These are phyloP conservation scores for Bos javanicus DNA, from an alignment of 2,113 vertebrate genomes.

Conservation along the genomic window DNA sequence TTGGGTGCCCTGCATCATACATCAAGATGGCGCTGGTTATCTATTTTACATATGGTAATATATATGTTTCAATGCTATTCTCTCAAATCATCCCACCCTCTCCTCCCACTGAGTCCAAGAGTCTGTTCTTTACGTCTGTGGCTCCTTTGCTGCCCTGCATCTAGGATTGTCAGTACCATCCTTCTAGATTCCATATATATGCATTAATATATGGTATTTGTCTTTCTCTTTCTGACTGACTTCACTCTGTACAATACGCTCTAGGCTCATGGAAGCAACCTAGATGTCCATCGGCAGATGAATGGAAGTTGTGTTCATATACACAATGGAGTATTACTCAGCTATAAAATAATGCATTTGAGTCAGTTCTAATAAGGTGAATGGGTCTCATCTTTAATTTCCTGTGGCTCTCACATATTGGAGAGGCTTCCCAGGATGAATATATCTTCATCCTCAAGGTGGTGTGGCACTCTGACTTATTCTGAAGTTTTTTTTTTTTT, in stretches of 20 bases:
- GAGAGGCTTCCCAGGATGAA: neutral
- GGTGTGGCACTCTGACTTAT: neutral
- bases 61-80: neutral
- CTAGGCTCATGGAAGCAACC: neutral
- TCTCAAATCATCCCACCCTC: neutral
- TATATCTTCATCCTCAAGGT: fast-evolving
- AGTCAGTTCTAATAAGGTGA: neutral
- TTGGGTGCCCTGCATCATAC: neutral
- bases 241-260: neutral
- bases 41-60: neutral
- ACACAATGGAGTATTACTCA: neutral
- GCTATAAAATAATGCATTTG: neutral
- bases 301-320: neutral
- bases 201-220: neutral
- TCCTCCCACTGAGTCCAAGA: neutral
- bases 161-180: neutral
- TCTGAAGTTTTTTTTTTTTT: neutral
- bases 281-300: neutral
- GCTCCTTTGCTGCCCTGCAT: neutral
- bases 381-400: neutral
- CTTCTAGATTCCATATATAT: neutral
- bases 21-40: neutral
- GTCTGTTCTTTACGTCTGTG: neutral
- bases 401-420: neutral
- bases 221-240: neutral